Conservation (phyloP, 2,888 invertebrate species). For the Anorthoa munda region DNA sequence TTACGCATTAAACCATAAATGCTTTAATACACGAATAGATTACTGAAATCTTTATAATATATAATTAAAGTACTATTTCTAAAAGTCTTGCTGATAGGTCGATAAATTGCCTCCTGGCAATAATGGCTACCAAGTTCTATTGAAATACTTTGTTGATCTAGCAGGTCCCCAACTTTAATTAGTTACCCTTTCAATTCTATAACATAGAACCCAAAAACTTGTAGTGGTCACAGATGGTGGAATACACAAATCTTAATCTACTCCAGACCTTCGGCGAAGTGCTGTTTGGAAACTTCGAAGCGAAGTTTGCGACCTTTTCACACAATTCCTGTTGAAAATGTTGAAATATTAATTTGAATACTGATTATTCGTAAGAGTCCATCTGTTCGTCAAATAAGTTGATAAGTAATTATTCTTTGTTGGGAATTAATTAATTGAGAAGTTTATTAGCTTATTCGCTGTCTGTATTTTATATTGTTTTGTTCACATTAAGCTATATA, state of each 20-base stretch:
- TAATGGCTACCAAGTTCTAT: constrained; percentile 18
- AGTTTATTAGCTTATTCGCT: constrained; percentile 14
- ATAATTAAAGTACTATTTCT: no score
- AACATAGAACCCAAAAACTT: constrained; percentile 57
- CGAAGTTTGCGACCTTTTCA: constrained; percentile 56
- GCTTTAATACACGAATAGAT: no score
- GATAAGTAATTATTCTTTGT: constrained; percentile 48
- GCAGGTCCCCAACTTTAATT: constrained; percentile 57
- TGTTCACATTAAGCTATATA: background rate
- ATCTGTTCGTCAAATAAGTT: constrained; percentile 47
- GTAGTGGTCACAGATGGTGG: constrained; percentile 63
- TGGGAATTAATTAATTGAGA: constrained; percentile 44
- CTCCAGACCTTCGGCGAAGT: constrained; percentile 53
- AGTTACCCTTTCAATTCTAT: constrained; percentile 41
- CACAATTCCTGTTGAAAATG: constrained; percentile 51
- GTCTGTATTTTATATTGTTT: background rate
- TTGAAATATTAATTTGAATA: constrained; percentile 62
- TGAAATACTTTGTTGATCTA: constrained; percentile 32
- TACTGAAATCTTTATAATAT: no score
- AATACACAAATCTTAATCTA: constrained; percentile 59
- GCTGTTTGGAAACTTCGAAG: constrained; percentile 51
- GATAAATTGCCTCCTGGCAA: background rate
- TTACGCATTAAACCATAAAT: background rate
- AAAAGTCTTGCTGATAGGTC: no score
- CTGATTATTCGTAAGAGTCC: constrained; percentile 51